A percentile compares a stretch with the other conserved stretches of the same genome.
These are phyloP conservation scores for Fragum sueziense DNA, from an alignment of 2,888 invertebrate genomes.

Conservation along the genomic window DNA sequence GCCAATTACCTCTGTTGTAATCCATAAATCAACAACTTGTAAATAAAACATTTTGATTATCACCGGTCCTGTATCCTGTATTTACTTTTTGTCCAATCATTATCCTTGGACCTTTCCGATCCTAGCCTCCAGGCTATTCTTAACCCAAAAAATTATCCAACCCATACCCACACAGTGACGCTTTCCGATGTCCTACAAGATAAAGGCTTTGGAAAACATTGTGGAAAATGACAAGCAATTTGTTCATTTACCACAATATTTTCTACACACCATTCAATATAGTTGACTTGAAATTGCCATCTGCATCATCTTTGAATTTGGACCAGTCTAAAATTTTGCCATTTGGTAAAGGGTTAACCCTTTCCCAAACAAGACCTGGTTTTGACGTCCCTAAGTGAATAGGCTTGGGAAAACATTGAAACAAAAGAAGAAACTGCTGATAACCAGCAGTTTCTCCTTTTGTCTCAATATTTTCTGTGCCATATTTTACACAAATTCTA, in stretches of 20 bases:
- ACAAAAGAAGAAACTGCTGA: too few species aligned
- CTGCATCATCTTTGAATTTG: background rate
- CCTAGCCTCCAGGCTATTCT: too few species aligned
- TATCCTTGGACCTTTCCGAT: too few species aligned
- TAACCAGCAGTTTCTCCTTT: too few species aligned
- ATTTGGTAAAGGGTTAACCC: conserved; percentile 4
- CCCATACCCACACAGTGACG: background rate
- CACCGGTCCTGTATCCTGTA: too few species aligned
- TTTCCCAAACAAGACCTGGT: too few species aligned
- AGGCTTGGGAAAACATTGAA: too few species aligned
- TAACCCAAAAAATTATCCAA: too few species aligned
- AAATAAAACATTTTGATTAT: background rate
- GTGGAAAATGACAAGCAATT: background rate
- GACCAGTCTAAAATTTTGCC: background rate
- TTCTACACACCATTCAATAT: background rate
- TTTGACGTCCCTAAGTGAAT: too few species aligned
- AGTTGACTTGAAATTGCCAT: background rate
- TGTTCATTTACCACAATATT: background rate
- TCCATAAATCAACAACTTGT: background rate
- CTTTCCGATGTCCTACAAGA: background rate
- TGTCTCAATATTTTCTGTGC: too few species aligned
- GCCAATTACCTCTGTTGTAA: background rate
- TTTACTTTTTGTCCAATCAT: too few species aligned
- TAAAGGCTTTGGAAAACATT: background rate
- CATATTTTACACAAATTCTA: too few species aligned